Percentiles rank a stretch among this genome's conserved stretches.
Evolutionary conservation across 2,888 invertebrate species (phyloP).

Genomic region (Homarus gammarus): DNA sequence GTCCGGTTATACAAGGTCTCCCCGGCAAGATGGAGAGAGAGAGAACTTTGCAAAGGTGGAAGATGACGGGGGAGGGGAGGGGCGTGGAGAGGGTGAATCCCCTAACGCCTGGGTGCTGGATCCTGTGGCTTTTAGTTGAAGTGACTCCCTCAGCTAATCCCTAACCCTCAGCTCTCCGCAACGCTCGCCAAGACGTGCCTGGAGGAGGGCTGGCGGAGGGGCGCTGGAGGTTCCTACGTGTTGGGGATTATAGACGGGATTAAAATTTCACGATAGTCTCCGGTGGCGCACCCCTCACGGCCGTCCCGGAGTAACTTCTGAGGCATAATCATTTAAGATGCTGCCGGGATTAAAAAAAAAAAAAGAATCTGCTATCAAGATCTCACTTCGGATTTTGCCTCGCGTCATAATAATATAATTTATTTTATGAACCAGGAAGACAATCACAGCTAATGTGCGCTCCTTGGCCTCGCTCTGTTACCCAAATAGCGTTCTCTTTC

Average conservation of each 20-base stretch:
- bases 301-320: slow-evolving; percentile 34
- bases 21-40: background rate
- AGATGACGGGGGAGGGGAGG: background rate
- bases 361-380: slow-evolving; percentile 40
- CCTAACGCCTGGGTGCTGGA: background rate
- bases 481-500: too few relatives aligned
- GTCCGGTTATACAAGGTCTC: background rate
- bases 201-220: slow-evolving; percentile 18
- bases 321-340: slow-evolving; percentile 55
- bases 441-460: too few relatives aligned
- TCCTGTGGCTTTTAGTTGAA: slow-evolving; percentile 49
- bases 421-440: background rate
- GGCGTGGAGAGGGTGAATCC: background rate
- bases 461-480: too few relatives aligned
- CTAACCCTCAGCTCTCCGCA: slow-evolving; percentile 39
- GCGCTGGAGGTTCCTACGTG: slow-evolving; percentile 23
- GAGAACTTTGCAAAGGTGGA: background rate
- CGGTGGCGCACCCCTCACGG: slow-evolving; percentile 17
- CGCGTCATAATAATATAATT: background rate
- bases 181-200: slow-evolving; percentile 27
- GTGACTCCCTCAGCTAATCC: slow-evolving; percentile 45
- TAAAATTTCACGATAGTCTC: slow-evolving; percentile 57
- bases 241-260: slow-evolving; percentile 64
- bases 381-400: background rate
- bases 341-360: slow-evolving; percentile 40